Evolutionary conservation across 2,888 invertebrate species (phyloP).

Genomic region (Oligia latruncula): DNA sequence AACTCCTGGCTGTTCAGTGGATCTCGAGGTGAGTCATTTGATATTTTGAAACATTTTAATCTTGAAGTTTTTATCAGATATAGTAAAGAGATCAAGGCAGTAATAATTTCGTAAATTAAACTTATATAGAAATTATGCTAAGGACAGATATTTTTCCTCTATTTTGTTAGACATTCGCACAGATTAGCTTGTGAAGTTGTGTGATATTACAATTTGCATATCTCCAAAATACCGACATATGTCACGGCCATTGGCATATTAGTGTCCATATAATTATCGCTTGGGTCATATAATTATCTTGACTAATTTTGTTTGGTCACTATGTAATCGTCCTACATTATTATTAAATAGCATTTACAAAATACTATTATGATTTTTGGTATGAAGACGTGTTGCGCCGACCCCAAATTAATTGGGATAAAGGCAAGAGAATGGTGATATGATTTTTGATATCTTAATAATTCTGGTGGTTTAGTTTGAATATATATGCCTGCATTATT

Average conservation of each 20-base stretch:
- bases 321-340: background rate
- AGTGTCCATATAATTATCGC: slow-evolving; percentile 25
- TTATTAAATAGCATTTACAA: background rate
- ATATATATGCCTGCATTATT: background rate
- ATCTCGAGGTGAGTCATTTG: slow-evolving; percentile 79
- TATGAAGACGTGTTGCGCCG: background rate
- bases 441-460: background rate
- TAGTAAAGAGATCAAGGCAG: slow-evolving; percentile 36
- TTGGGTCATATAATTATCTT: slow-evolving; percentile 20
- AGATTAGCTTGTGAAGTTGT: background rate
- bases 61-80: slow-evolving; percentile 20
- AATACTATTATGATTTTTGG: background rate
- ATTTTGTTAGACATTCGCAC: background rate
- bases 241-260: slow-evolving; percentile 24
- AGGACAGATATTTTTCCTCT: slow-evolving; percentile 5
- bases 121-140: slow-evolving; percentile 5
- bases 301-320: slow-evolving; percentile 14
- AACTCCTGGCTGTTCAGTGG: slow-evolving; percentile 87
- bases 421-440: background rate
- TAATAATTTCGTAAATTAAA: slow-evolving; percentile 17
- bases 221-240: slow-evolving; percentile 18
- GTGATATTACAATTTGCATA: slow-evolving; percentile 32
- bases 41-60: slow-evolving; percentile 26
- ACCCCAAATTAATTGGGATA: background rate
- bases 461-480: background rate